phyloP scores from a whole-genome alignment of 2,113 vertebrate genomes.

The Sigmodon hispidus region DNA sequence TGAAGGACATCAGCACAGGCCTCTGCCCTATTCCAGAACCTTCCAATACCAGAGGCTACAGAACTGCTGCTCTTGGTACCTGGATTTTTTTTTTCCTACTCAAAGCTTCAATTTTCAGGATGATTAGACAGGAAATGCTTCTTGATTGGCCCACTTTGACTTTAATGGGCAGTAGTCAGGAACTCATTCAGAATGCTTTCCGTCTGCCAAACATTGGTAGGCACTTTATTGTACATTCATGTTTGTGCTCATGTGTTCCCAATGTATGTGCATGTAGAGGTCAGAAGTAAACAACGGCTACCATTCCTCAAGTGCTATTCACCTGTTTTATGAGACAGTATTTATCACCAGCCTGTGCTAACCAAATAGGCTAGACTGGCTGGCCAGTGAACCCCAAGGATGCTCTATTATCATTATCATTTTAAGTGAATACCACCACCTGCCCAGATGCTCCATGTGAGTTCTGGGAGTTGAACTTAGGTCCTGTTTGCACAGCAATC shows the following conservation, averaged over 20 bases:
- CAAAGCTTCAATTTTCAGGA: not conserved
- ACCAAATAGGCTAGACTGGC: not conserved
- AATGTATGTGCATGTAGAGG: not conserved
- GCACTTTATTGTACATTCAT: not conserved
- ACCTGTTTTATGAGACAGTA: not conserved
- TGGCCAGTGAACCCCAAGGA: not conserved
- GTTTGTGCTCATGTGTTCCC: not conserved
- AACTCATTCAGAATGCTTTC: not conserved
- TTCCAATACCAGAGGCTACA: not conserved
- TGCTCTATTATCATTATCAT: not conserved
- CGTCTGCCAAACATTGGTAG: not conserved
- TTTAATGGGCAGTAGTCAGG: not conserved
- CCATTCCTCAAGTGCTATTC: not conserved
- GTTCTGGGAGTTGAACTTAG: not conserved
- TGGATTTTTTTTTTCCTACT: too few relatives aligned
- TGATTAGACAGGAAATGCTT: not conserved
- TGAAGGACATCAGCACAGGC: not conserved
- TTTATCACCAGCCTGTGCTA: not conserved
- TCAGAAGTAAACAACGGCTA: not conserved
- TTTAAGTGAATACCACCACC: not conserved
- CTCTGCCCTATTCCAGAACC: not conserved
- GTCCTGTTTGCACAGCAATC: not conserved
- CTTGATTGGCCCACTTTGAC: not conserved
- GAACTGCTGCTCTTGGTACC: not conserved
- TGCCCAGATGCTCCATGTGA: not conserved